Conservation (phyloP, 2,888 invertebrate genomes). For the Erebia aethiops region DNA sequence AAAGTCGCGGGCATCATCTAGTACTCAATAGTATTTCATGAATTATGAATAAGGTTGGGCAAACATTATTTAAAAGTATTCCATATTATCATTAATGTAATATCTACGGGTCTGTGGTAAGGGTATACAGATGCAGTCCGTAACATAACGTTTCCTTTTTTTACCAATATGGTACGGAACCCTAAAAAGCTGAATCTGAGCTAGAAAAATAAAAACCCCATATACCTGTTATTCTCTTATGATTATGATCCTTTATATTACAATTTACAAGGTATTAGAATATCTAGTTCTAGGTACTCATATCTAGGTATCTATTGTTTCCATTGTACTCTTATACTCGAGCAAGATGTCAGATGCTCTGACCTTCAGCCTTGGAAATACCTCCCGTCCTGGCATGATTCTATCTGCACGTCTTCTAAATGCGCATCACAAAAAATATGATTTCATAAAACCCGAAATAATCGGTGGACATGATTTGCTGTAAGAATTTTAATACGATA, state of each 20-base stretch:
- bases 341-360: slow-evolving; percentile 36
- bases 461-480: slow-evolving; percentile 13
- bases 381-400: slow-evolving; percentile 37
- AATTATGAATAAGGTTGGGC: too few relatives aligned
- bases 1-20: too few relatives aligned
- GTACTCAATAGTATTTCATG: too few relatives aligned
- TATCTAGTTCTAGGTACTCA: not conserved
- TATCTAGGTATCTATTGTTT: not conserved
- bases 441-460: slow-evolving; percentile 30
- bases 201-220: not conserved
- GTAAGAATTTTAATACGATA: slow-evolving; percentile 14
- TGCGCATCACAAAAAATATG: slow-evolving; percentile 39
- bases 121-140: too few relatives aligned
- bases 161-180: too few relatives aligned
- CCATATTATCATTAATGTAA: too few relatives aligned
- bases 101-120: too few relatives aligned
- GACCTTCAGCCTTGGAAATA: slow-evolving; percentile 44
- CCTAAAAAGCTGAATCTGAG: not conserved
- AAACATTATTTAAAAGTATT: too few relatives aligned
- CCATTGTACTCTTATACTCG: slow-evolving; percentile 19
- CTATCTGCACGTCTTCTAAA: slow-evolving; percentile 37
- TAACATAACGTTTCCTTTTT: too few relatives aligned
- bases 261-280: not conserved
- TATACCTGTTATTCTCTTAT: not conserved
- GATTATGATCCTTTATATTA: slow-evolving; percentile 15